Conservation (phyloP, 2,113 vertebrate genomes). For the Neodon shergylaensis region DNA sequence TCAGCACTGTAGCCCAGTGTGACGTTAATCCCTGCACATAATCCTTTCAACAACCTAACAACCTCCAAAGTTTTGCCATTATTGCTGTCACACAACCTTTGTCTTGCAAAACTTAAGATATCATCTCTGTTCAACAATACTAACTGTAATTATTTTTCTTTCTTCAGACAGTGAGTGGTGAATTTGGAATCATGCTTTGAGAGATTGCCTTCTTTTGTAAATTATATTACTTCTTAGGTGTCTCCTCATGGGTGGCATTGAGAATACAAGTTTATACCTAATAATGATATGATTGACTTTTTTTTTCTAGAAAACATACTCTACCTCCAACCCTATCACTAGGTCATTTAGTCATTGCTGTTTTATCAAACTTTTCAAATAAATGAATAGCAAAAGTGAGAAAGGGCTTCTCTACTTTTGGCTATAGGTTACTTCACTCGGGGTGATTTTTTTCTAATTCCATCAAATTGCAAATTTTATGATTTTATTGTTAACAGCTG, state of each 20-base stretch:
- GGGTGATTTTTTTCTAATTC: neutral
- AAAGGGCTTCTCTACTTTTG: neutral
- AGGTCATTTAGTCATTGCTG: neutral
- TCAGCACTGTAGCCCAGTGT: neutral
- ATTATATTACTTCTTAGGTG: neutral
- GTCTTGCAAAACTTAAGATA: neutral
- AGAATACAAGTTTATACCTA: neutral
- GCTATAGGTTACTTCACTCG: neutral
- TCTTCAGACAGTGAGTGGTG: neutral
- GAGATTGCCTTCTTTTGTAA: neutral
- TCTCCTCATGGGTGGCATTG: neutral
- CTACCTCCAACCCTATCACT: neutral
- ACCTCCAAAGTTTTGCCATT: neutral
- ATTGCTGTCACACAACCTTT: rapidly evolving
- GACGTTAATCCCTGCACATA: neutral
- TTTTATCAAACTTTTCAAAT: neutral
- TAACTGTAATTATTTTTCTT: neutral
- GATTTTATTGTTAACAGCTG: too few species aligned
- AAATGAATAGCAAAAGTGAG: neutral
- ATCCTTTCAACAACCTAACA: neutral
- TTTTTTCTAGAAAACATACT: neutral
- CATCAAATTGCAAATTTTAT: neutral
- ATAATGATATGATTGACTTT: neutral
- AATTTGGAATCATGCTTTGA: neutral
- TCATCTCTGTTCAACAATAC: neutral